phyloP scores from a whole-genome alignment of 2,797 vertebrate species.

The Brachymystax lenok region DNA sequence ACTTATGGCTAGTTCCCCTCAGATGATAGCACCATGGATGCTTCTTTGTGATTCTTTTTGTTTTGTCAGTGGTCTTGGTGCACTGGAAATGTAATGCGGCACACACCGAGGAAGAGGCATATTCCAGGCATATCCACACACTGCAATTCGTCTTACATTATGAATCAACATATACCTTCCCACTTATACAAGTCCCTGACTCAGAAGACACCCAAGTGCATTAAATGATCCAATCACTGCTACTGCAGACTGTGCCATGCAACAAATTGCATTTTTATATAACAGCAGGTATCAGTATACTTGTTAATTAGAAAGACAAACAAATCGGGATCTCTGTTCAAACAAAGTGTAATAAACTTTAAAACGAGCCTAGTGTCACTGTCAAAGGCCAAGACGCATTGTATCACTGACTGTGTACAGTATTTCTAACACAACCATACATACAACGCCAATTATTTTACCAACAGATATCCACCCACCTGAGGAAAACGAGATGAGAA shows the following conservation, averaged over 20 bases:
- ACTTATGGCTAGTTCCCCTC: too few species aligned
- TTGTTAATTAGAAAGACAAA: neutral
- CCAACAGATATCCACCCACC: conserved; percentile 70
- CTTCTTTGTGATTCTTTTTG: too few species aligned
- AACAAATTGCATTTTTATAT: neutral
- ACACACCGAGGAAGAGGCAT: neutral
- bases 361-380: neutral
- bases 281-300: neutral
- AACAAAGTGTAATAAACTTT: neutral
- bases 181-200: neutral
- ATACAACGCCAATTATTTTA: conserved; percentile 19
- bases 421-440: neutral
- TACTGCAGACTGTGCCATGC: neutral
- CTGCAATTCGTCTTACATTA: neutral
- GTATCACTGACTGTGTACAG: neutral
- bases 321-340: neutral
- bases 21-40: too few species aligned
- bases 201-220: neutral
- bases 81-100: neutral
- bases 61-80: too few species aligned
- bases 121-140: neutral
- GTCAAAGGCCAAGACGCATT: neutral
- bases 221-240: neutral
- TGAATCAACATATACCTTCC: neutral
- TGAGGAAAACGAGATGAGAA: conserved; percentile 98